Conservation (phyloP, 1,140 invertebrate species). For the Phthorimaea operculella region DNA sequence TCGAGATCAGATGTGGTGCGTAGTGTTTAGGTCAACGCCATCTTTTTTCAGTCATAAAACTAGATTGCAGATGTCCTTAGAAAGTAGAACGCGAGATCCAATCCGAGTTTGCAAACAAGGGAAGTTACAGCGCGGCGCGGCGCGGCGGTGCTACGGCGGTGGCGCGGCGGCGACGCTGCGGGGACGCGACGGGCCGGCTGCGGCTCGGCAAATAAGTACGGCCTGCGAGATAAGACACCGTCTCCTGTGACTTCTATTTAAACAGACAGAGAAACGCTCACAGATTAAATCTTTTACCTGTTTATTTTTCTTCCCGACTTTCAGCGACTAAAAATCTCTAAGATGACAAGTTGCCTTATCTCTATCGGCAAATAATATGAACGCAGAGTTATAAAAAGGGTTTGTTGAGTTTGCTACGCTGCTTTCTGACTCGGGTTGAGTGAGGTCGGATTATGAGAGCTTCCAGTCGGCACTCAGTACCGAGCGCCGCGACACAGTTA, state of each 20-base stretch:
- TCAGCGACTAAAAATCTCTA: constrained; percentile 36
- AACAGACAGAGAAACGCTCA: constrained; percentile 55
- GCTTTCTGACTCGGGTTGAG: constrained; percentile 22
- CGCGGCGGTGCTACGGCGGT: constrained; percentile 26
- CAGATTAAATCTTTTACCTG: constrained; percentile 56
- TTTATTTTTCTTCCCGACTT: constrained; percentile 55
- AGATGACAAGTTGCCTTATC: constrained; percentile 49
- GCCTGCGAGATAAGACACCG: constrained; percentile 54
- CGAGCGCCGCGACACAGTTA: constrained; percentile 46
- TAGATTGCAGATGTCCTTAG: constrained; percentile 57
- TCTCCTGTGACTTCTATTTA: constrained; percentile 61
- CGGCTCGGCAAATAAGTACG: constrained; percentile 56
- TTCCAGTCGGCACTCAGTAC: constrained; percentile 39
- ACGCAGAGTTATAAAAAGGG: constrained; percentile 47
- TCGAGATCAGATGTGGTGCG: not conserved
- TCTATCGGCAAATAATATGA: constrained; percentile 44
- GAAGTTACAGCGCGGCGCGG: constrained; percentile 46
- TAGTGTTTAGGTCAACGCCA: constrained; percentile 36
- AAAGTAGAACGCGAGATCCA: constrained; percentile 64
- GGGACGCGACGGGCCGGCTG: constrained; percentile 24
- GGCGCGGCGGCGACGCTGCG: constrained; percentile 6
- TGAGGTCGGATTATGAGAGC: constrained; percentile 48
- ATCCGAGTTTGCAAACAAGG: constrained; percentile 66
- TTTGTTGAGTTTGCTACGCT: constrained; percentile 12
- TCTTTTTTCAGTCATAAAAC: constrained; percentile 64